A percentile compares a stretch with the other conserved stretches of the same genome.
phyloP scores from a whole-genome alignment of 1,140 invertebrate genomes.

The Listronotus oregonensis region DNA sequence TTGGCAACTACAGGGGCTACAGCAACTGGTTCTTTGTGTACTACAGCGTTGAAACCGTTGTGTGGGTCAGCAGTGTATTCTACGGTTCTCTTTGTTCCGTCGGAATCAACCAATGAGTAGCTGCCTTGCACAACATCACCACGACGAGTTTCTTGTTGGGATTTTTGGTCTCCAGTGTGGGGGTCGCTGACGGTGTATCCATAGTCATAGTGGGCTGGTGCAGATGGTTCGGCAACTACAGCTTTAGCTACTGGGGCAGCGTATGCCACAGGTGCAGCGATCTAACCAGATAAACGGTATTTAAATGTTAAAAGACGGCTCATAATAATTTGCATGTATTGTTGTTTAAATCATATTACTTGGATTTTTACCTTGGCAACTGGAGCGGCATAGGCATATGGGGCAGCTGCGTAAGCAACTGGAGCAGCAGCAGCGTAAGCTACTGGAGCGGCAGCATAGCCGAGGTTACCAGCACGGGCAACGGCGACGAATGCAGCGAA shows the following conservation, averaged over 20 bases:
- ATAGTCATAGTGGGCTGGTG: conserved; percentile 61
- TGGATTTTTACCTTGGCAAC: not conserved
- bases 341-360: too few species aligned
- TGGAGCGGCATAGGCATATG: not conserved
- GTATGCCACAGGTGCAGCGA: conserved; percentile 48
- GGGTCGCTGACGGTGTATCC: conserved; percentile 64
- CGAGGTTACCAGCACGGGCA: conserved; percentile 19
- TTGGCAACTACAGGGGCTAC: conserved; percentile 50
- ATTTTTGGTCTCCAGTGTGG: conserved; percentile 65
- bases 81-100: conserved; percentile 56
- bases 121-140: conserved; percentile 69
- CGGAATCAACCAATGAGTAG: conserved; percentile 27
- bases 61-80: conserved; percentile 68
- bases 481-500: conserved; percentile 48
- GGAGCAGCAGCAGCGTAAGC: not conserved
- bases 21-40: conserved; percentile 49
- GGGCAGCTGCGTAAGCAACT: conserved; percentile 1
- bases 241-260: conserved; percentile 58
- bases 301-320: too few species aligned
- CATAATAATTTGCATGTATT: too few species aligned
- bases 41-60: conserved; percentile 60
- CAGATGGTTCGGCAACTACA: conserved; percentile 58
- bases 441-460: not conserved
- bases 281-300: too few species aligned
- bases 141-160: conserved; percentile 61